Evolutionary conservation across 2,113 vertebrate species (phyloP).

Genomic region (Willisornis vidua): DNA sequence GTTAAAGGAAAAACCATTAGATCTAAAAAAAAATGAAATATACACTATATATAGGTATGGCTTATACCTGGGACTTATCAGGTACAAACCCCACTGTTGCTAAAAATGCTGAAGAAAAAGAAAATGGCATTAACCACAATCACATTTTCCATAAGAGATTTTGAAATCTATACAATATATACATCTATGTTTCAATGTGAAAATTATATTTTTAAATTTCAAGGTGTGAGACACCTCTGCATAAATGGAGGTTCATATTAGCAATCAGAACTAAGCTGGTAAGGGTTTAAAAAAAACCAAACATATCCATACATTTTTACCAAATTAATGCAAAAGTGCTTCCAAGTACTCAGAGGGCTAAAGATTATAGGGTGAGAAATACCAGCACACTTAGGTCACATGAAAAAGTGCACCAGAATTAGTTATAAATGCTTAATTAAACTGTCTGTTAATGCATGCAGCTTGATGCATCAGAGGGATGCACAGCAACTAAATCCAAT

Average conservation of each 20-base stretch:
- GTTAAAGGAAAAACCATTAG: constrained; percentile 73
- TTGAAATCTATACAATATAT: constrained; percentile 87
- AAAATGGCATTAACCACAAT: constrained; percentile 78
- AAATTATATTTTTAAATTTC: constrained; percentile 83
- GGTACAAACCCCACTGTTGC: constrained; percentile 70
- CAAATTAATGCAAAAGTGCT: constrained; percentile 91
- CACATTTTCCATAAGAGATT: constrained; percentile 81
- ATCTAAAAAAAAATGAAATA: constrained; percentile 73
- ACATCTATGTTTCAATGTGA: constrained; percentile 85
- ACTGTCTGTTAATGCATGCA: constrained; percentile 97
- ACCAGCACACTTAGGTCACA: constrained; percentile 84
- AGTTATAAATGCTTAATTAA: constrained; percentile 92
- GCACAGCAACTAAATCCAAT: constrained; percentile 90
- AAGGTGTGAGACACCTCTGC: constrained; percentile 78
- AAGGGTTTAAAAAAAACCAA: constrained; percentile 68
- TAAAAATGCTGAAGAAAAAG: constrained; percentile 75
- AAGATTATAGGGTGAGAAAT: constrained; percentile 88
- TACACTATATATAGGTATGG: constrained; percentile 81
- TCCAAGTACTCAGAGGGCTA: constrained; percentile 98
- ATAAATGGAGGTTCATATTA: constrained; percentile 77
- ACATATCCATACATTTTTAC: constrained; percentile 73
- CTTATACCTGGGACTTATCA: constrained; percentile 74
- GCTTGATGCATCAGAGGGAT: constrained; percentile 88
- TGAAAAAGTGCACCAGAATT: constrained; percentile 90
- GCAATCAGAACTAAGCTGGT: constrained; percentile 74